Base-by-base conservation (phyloP, 1,140 invertebrate species). In the Zaprionus capensis region DNA sequence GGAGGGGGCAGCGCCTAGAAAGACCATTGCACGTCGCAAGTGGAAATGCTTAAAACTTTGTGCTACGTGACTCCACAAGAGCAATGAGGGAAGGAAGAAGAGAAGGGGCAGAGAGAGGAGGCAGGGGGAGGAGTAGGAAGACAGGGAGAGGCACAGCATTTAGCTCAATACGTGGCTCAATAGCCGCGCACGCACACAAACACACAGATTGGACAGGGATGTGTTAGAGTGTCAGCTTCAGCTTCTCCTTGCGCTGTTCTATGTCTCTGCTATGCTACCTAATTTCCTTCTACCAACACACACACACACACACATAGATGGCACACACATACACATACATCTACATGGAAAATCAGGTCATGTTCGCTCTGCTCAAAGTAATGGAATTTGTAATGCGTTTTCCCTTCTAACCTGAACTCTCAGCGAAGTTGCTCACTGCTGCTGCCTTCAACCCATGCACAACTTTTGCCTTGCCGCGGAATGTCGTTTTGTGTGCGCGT, bases 301-400 rank as follows among this genome's bases (percentile, higher is more conserved):
- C 38, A 62, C 26, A 63, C 26, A 51, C 31, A n/a, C 38, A 36
- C 14, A 41, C 14, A n/a, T 36, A 36, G 34, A 44, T 41, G 34
- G 22, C 57, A 68, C 38, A 75, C 51, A 46, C 76, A 73, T 77
- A 76, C 80, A 68, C 69, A 82, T 66, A 81, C 75, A 79, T 77
- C 70, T 72, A 87, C 81, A 84, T 76, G 81, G 84, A 90, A 46
- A 90, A 90, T 90, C 85, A 90, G 85, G 85, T 90, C 85, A 90
- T 90, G 85, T 90, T 90, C 85, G 79, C 71, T 84, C 78, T 58
- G n/a, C 80, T 80, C 81, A 90, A 90, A 90, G 85, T 90, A 90
- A 90, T 90, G 85, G 85, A 90, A 90, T 90, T 90, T 90, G 85
- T 90, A 90, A 90, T 90, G 85, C 85, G 85, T 90, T 85, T 76